Evolutionary conservation across 2,888 invertebrate species (phyloP), one percentile per base, ranked within the genome.

Genomic region (Drosophila meridionalis): DNA sequence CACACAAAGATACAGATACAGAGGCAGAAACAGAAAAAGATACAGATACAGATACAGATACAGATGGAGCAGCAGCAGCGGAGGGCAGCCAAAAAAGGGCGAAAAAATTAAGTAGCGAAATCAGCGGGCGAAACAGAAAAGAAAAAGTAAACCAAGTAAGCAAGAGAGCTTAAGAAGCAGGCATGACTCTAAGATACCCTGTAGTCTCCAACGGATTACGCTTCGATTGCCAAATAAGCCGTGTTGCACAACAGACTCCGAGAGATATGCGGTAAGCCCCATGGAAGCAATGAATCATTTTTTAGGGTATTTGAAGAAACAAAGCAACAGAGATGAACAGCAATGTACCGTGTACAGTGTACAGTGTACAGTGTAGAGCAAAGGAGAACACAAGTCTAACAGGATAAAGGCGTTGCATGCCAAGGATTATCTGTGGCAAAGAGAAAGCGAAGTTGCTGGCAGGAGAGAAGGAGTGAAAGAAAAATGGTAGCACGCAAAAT

Each of bases 371-470:
- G 53, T 45, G 60, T 30, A n/a, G n/a, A 53, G 62, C 66, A 61
- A 55, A 64, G 69, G 52, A 78, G 71, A 87, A 80, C 76, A 90
- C 76, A 90, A 89, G 86, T 78, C 79, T 78, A 90, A 90, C 90
- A 90, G 86, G 81, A 90, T 90, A 90, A 87, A 80, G 89, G 91
- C 87, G 90, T 90, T 88, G 87, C 87, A 87, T 89, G 87, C 90
- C 86, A 87, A 87, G 88, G 86, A 89, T 87, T 87, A 87, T 76
- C 83, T 76, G 76, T 67, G 76, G 66, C 59, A 50, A 34, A 57
- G 67, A 50, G 59, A 60, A 56, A 42, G 47, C 48, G 63, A 48
- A 71, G 69, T 38, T 42, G 40, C 52, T 26, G 55, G 9, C 53
- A 67, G 58, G 30, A 72, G 47, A 58, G 60, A 57, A 67, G 58